A percentile compares a stretch with the other conserved stretches of the same genome.
These are phyloP conservation scores for Nesogale talazaci DNA, from an alignment of 2,113 vertebrate species.

Conservation along the genomic window DNA sequence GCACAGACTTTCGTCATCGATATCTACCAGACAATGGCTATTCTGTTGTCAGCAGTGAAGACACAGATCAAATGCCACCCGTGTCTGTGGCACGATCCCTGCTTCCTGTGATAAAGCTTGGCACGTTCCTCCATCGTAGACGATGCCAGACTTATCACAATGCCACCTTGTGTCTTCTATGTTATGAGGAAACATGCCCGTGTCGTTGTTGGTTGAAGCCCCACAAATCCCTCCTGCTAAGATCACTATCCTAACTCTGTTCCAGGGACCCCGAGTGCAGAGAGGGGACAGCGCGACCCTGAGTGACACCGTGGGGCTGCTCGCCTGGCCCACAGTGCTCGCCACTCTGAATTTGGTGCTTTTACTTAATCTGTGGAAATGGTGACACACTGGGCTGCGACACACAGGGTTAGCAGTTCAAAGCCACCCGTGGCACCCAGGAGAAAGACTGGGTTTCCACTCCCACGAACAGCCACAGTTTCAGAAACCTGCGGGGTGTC, in stretches of 20 bases:
- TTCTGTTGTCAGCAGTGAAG: not conserved
- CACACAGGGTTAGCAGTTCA: not conserved
- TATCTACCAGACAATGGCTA: rapidly evolving
- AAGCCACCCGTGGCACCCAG: not conserved
- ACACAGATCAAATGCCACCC: not conserved
- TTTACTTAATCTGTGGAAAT: not conserved
- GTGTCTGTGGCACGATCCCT: not conserved
- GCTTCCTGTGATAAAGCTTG: not conserved
- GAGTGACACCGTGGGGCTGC: too few species aligned
- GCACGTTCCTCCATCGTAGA: not conserved
- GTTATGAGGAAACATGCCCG: not conserved
- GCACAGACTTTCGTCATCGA: not conserved
- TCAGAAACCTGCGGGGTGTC: not conserved
- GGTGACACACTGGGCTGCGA: not conserved
- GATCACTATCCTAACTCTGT: not conserved
- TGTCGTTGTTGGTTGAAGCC: not conserved
- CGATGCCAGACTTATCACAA: not conserved
- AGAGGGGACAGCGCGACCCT: not conserved
- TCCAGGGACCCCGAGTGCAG: not conserved
- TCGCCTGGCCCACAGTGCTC: not conserved
- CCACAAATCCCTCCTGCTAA: not conserved
- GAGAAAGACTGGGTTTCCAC: too few species aligned
- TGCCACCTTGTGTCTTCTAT: not conserved
- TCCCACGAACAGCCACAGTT: too few species aligned
- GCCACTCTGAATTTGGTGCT: not conserved